Conservation (phyloP, 2,113 vertebrate species). For the Tichodroma muraria region DNA sequence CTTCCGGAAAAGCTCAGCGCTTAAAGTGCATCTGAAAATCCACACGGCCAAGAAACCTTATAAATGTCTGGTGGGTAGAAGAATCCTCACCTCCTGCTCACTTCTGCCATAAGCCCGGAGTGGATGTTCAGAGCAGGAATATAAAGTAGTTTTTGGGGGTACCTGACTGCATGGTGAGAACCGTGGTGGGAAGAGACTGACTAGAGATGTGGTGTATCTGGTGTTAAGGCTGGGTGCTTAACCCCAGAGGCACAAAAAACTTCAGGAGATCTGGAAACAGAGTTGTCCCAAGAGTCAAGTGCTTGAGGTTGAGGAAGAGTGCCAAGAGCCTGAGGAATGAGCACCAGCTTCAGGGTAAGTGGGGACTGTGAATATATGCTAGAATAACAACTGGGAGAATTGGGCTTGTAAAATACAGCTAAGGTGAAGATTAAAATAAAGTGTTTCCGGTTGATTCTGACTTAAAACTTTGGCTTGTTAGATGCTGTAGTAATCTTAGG, state of each 20-base stretch:
- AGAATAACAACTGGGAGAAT: neutral
- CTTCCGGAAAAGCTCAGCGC: constrained; percentile 52
- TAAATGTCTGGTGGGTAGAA: constrained; percentile 65
- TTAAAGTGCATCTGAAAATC: constrained; percentile 77
- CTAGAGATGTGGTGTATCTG: rapidly evolving
- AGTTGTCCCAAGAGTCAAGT: neutral
- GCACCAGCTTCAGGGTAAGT: neutral
- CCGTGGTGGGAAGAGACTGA: neutral
- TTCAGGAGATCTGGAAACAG: neutral
- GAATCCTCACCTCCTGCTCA: constrained; percentile 17
- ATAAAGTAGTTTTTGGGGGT: neutral
- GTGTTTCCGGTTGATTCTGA: neutral
- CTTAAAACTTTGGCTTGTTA: neutral
- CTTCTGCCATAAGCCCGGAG: neutral
- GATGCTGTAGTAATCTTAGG: neutral
- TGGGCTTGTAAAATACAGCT: neutral
- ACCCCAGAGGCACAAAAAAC: neutral
- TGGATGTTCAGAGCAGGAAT: neutral
- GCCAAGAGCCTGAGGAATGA: neutral
- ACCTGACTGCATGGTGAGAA: neutral
- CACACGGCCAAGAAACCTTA: constrained; percentile 80
- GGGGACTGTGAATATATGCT: neutral
- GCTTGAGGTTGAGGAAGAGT: neutral
- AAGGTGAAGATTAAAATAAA: neutral
- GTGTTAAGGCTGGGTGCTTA: neutral